These are phyloP conservation scores for Gobionotothen gibberifrons DNA, from an alignment of 2,797 vertebrate species.

Conservation along the genomic window DNA sequence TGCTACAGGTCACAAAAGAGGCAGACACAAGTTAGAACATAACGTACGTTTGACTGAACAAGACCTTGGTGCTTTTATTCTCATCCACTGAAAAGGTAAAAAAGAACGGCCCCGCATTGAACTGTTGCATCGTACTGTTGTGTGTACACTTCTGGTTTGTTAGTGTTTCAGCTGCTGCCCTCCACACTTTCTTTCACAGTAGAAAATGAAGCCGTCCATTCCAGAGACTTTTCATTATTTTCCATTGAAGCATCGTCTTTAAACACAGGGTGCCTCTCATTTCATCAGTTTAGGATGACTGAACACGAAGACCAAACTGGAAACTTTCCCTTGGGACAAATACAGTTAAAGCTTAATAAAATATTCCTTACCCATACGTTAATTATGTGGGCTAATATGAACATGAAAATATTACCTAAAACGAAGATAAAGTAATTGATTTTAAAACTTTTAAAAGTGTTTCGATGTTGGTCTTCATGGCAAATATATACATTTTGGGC, in stretches of 20 bases:
- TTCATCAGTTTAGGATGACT: slow-evolving; percentile 73
- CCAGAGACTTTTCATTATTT: slow-evolving; percentile 62
- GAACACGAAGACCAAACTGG: slow-evolving; percentile 64
- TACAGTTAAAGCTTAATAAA: slow-evolving; percentile 65
- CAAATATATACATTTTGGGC: slow-evolving; percentile 10
- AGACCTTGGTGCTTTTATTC: slow-evolving; percentile 15
- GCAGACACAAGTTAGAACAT: slow-evolving; percentile 6
- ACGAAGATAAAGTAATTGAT: not conserved
- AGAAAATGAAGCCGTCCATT: slow-evolving; percentile 55
- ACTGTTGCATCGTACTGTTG: slow-evolving; percentile 3
- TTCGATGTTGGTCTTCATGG: slow-evolving; percentile 13
- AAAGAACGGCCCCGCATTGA: slow-evolving; percentile 4
- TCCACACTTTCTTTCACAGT: slow-evolving; percentile 33
- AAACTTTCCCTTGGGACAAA: slow-evolving; percentile 62
- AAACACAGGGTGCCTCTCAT: slow-evolving; percentile 66
- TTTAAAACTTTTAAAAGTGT: slow-evolving; percentile 3
- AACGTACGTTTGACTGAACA: slow-evolving; percentile 15
- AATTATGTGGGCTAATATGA: slow-evolving; percentile 30
- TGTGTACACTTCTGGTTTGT: slow-evolving; percentile 12
- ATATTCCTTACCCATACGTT: slow-evolving; percentile 48
- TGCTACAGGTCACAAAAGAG: slow-evolving; percentile 7
- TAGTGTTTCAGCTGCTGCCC: slow-evolving; percentile 24
- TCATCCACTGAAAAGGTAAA: slow-evolving; percentile 18
- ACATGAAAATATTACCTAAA: slow-evolving; percentile 11
- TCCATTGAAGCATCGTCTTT: slow-evolving; percentile 60